A percentile compares a stretch with the other conserved stretches of the same genome.
These are phyloP conservation scores for Leptosomus discolor DNA, from an alignment of 2,113 vertebrate genomes.

Conservation along the genomic window DNA sequence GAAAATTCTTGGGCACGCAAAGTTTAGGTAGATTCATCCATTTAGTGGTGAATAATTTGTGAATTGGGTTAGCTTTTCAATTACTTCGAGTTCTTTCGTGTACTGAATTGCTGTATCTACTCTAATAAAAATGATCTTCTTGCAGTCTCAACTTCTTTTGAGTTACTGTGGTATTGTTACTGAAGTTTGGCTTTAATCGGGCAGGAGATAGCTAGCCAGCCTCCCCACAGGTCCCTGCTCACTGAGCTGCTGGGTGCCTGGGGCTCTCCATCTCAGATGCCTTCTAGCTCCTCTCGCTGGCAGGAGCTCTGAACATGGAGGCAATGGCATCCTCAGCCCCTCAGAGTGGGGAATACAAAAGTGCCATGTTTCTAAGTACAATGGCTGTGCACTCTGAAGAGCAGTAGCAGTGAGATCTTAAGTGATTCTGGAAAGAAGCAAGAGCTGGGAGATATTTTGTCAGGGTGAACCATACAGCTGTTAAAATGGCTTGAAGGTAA, in stretches of 20 bases:
- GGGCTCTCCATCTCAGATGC: not conserved
- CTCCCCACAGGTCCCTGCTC: not conserved
- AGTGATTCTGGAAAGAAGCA: not conserved
- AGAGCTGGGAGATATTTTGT: not conserved
- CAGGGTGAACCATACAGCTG: not conserved
- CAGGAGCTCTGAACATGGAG: not conserved
- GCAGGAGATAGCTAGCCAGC: not conserved
- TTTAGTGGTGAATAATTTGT: not conserved
- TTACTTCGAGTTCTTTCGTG: not conserved
- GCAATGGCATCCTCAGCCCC: not conserved
- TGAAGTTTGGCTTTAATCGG: not conserved
- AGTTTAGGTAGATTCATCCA: not conserved
- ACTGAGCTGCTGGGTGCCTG: not conserved
- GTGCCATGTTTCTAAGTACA: fast-evolving
- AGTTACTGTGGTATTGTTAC: not conserved
- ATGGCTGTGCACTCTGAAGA: not conserved
- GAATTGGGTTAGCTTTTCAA: not conserved
- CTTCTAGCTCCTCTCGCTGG: not conserved
- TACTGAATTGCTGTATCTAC: not conserved
- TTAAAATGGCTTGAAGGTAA: not conserved
- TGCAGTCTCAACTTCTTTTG: not conserved
- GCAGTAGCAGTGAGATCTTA: not conserved
- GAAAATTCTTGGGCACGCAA: not conserved
- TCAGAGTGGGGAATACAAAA: fast-evolving
- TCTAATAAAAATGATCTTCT: constrained; percentile 59